Conservation (phyloP, 2,888 invertebrate species). For the Dendrolimus houi region DNA sequence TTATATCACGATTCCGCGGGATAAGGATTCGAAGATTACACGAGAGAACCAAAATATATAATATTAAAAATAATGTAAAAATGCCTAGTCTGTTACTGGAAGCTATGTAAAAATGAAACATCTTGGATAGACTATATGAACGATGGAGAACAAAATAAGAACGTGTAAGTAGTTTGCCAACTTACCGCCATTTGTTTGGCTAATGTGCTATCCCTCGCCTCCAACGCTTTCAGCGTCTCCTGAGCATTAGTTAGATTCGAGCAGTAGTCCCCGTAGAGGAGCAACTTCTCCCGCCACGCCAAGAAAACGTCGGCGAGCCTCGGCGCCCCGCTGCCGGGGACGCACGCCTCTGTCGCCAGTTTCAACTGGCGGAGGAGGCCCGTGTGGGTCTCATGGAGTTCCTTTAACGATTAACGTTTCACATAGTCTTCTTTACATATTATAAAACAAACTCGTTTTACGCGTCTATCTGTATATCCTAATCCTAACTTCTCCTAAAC, state of each 20-base stretch:
- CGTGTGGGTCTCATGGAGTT: slow-evolving; percentile 90
- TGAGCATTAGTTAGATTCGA: slow-evolving; percentile 95
- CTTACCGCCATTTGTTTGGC: slow-evolving; percentile 82
- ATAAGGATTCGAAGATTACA: too few species aligned
- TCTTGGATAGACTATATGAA: too few species aligned
- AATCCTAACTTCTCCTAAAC: too few species aligned
- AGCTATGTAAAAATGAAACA: too few species aligned
- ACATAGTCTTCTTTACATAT: too few species aligned
- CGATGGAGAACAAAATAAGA: too few species aligned
- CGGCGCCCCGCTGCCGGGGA: slow-evolving; percentile 62
- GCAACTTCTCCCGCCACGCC: slow-evolving; percentile 91
- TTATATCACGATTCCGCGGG: too few species aligned
- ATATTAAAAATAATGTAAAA: too few species aligned
- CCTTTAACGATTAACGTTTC: slow-evolving; percentile 60
- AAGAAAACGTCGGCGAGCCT: slow-evolving; percentile 90
- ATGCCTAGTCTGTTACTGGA: too few species aligned
- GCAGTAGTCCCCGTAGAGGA: slow-evolving; percentile 97
- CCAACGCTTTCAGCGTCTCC: slow-evolving; percentile 86
- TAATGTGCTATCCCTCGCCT: slow-evolving; percentile 79
- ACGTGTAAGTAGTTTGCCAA: slow-evolving; percentile 8
- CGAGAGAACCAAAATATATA: too few species aligned
- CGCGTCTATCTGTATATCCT: too few species aligned
- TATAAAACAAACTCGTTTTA: too few species aligned
- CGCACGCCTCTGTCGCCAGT: slow-evolving; percentile 80
- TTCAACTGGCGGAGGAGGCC: slow-evolving; percentile 89